phyloP scores from a whole-genome alignment of 2,888 invertebrate genomes.

The Hofmannophila pseudospretella region DNA sequence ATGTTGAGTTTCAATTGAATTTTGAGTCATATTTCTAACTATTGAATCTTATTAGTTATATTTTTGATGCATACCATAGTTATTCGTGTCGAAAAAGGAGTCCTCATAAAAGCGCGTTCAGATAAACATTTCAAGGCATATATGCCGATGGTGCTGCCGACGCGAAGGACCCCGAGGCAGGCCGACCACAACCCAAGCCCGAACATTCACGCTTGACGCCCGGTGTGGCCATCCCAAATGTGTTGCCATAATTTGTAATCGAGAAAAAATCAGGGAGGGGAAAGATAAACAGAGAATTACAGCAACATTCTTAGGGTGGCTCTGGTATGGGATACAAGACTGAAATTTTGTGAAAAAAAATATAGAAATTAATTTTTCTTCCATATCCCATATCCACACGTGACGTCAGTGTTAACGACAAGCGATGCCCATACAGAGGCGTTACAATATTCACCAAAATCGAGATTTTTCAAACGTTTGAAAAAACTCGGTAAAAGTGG shows the following conservation, averaged over 20 bases:
- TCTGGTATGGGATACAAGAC: conserved; percentile 18
- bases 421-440: conserved; percentile 74
- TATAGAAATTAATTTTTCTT: not conserved
- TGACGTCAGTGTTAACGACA: conserved; percentile 72
- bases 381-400: conserved; percentile 25
- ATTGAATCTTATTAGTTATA: too few species aligned
- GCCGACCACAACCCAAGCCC: conserved; percentile 70
- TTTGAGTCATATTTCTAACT: too few species aligned
- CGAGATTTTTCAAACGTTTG: conserved; percentile 20
- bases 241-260: conserved; percentile 11
- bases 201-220: conserved; percentile 75
- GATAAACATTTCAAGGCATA: too few species aligned
- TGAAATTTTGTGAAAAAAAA: not conserved
- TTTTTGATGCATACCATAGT: not conserved
- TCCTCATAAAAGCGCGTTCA: not conserved
- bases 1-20: too few species aligned
- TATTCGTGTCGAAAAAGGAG: not conserved
- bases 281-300: conserved; percentile 10
- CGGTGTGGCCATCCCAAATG: conserved; percentile 35
- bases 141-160: not conserved
- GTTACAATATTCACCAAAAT: conserved; percentile 36
- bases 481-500: conserved; percentile 29
- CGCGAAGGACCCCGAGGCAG: not conserved
- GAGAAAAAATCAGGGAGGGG: not conserved
- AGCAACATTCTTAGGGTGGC: conserved; percentile 26